These are phyloP conservation scores for Naso thynnoides DNA, from an alignment of 2,797 vertebrate genomes.

Conservation along the genomic window DNA sequence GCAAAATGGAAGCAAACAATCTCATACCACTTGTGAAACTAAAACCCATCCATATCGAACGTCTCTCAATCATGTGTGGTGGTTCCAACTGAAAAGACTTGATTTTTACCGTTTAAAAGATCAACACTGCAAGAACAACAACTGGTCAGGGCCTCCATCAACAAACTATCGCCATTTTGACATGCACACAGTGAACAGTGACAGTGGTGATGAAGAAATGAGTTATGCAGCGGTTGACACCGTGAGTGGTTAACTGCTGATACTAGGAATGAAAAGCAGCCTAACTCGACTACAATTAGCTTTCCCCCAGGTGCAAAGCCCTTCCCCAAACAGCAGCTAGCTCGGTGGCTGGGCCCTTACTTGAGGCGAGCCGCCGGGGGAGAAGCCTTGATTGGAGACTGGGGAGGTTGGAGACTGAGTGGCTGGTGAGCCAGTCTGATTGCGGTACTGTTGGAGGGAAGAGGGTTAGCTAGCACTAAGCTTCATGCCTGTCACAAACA, in stretches of 20 bases:
- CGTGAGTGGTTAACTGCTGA: slow-evolving; percentile 70
- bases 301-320: slow-evolving; percentile 71
- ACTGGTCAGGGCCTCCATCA: slow-evolving; percentile 31
- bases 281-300: slow-evolving; percentile 67
- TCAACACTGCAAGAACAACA: background rate
- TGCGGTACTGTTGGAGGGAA: slow-evolving; percentile 98
- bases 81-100: background rate
- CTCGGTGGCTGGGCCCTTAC: slow-evolving; percentile 89
- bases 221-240: slow-evolving; percentile 66
- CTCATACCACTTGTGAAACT: background rate
- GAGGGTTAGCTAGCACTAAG: slow-evolving; percentile 88
- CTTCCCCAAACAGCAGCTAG: slow-evolving; percentile 78
- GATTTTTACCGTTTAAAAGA: background rate
- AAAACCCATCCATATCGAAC: background rate
- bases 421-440: slow-evolving; percentile 96
- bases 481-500: slow-evolving; percentile 84
- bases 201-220: slow-evolving; percentile 66
- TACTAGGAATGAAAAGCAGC: slow-evolving; percentile 80
- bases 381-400: slow-evolving; percentile 99
- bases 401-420: slow-evolving; percentile 99
- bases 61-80: background rate
- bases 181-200: slow-evolving; percentile 72
- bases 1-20: background rate
- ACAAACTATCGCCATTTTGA: slow-evolving; percentile 44
- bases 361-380: slow-evolving; percentile 98